A percentile compares a stretch with the other conserved stretches of the same genome.
Evolutionary conservation across 2,113 vertebrate genomes (phyloP).

Genomic region (Ochotona princeps): DNA sequence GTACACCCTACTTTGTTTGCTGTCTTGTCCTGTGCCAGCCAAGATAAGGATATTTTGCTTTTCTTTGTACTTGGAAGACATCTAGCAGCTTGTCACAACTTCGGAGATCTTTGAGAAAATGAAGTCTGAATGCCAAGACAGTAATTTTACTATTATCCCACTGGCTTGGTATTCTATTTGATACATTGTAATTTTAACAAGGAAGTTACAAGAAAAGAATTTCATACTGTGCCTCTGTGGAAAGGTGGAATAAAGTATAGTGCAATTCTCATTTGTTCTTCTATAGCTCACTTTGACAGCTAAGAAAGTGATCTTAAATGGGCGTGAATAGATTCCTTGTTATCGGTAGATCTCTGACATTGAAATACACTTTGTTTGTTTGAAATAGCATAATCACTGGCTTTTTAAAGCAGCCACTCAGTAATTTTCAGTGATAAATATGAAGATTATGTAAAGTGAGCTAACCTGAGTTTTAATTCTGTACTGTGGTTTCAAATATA

Average conservation of each 20-base stretch:
- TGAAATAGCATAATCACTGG: neutral
- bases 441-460: neutral
- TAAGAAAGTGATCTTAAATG: neutral
- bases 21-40: conserved; percentile 24
- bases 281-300: conserved; percentile 45
- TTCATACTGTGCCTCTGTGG: neutral
- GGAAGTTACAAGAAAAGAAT: conserved; percentile 60
- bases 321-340: neutral
- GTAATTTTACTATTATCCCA: conserved; percentile 47
- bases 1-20: neutral
- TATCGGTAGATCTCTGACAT: neutral
- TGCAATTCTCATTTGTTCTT: conserved; percentile 43
- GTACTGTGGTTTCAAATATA: conserved; percentile 54
- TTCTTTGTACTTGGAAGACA: conserved; percentile 47
- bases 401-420: neutral
- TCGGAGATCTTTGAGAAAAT: conserved; percentile 2
- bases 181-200: neutral
- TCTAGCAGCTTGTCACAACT: conserved; percentile 60
- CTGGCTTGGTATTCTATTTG: neutral
- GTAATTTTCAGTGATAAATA: neutral
- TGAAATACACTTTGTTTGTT: conserved; percentile 4
- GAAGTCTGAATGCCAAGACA: conserved; percentile 36
- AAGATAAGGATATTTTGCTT: neutral
- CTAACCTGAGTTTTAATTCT: conserved; percentile 38
- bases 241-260: conserved; percentile 50